Base-by-base conservation (phyloP, 2,797 vertebrate species). In the Pterois miles region DNA sequence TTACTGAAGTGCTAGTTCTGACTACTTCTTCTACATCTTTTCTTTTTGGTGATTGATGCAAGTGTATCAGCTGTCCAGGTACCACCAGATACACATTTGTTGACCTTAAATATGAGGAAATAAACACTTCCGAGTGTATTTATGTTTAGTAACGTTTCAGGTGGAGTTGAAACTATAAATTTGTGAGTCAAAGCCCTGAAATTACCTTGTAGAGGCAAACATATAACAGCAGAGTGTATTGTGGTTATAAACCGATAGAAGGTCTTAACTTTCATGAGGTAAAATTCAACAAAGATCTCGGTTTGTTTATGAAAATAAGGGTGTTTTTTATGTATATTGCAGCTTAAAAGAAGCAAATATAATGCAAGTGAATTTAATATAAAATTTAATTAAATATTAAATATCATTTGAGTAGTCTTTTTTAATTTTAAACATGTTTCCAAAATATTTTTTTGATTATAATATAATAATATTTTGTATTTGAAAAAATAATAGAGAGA, bases 151-250 rank as follows among this genome's bases (percentile, higher is more conserved):
- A 43, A 43, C 7, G 16, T 43, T 8, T 20, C 40, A 43, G 7
- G 16, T 18, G 40, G 40, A 43, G 31, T 46, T 43, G 5, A 34
- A 65, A 72, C 56, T 11, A 58, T 54, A 67, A 56, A 54, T 58
- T 57, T 66, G 36, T 58, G 22, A 80, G 76, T 80, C 66, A 80
- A 57, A 75, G 50, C n/a, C 31, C 25, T 73, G 58, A 73, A 74
- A 74, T 81, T 83, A 78, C 16, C 36, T 72, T 56, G 6, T 63
- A 18, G 60, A 71, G 31, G 10, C 54, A 53, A 70, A 52, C 59
- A 65, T 18, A 43, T 53, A 63, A 22, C 20, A 73, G 38, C 34
- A 22, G 48, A 40, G 8, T 71, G 40, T 2, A 40, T 27, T 46
- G 6, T 33, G n/a, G 8, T 40, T 64, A 38, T 29, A 31, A n/a